A percentile compares a stretch with the other conserved stretches of the same genome.
These are phyloP conservation scores for Copsychus sechellarum DNA, from an alignment of 2,113 vertebrate genomes.

Conservation along the genomic window DNA sequence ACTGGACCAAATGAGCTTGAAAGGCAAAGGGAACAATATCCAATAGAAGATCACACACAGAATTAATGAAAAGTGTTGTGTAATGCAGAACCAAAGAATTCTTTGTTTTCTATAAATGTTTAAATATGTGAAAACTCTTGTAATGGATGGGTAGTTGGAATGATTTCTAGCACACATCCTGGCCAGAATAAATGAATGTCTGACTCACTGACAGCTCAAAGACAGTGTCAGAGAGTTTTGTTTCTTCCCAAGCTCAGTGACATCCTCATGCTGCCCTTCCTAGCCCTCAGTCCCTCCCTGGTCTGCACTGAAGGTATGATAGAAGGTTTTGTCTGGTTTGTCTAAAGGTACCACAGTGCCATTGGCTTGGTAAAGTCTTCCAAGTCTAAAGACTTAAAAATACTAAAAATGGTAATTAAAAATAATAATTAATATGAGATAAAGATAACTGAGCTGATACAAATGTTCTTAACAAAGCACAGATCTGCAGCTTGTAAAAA, in stretches of 20 bases:
- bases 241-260: neutral
- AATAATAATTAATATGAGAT: neutral
- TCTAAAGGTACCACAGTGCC: neutral
- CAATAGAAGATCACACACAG: neutral
- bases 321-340: neutral
- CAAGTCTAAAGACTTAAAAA: neutral
- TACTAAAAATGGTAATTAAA: neutral
- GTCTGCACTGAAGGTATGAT: neutral
- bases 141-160: neutral
- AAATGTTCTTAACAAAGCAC: neutral
- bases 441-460: neutral
- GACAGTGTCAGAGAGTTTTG: fast-evolving
- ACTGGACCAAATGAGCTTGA: neutral
- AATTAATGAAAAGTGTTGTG: no score
- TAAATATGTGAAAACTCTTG: neutral
- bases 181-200: neutral
- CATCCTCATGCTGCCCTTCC: neutral
- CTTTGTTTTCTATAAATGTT: neutral
- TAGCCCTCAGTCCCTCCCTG: neutral
- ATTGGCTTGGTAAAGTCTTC: neutral
- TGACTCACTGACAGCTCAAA: neutral
- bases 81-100: neutral
- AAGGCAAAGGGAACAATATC: neutral
- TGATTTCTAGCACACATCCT: neutral
- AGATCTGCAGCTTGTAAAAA: neutral